A percentile compares a stretch with the other conserved stretches of the same genome.
Evolutionary conservation across 2,113 vertebrate species (phyloP).

Genomic region (Myrmophylax atrothorax): DNA sequence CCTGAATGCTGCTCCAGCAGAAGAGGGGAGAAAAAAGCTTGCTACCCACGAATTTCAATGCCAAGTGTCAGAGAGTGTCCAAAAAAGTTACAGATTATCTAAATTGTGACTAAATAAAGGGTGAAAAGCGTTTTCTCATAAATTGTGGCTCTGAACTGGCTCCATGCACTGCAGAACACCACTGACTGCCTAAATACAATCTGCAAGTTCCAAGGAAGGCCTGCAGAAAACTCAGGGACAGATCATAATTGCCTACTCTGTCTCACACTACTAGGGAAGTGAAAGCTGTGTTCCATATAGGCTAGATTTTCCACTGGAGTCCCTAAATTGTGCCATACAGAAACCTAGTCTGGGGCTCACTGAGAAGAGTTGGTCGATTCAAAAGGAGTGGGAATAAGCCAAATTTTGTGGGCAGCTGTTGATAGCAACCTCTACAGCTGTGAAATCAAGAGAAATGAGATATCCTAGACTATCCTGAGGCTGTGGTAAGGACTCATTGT

Average conservation of each 20-base stretch:
- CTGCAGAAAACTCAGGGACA: not conserved
- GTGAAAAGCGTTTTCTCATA: not conserved
- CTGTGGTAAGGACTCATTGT: not conserved
- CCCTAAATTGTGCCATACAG: not conserved
- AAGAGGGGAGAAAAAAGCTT: accelerated
- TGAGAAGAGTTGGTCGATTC: not conserved
- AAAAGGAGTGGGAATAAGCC: not conserved
- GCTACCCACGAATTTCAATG: not conserved
- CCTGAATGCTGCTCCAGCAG: not conserved
- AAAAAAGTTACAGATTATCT: not conserved
- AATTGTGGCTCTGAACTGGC: not conserved
- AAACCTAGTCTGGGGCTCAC: not conserved
- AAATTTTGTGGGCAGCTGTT: not conserved
- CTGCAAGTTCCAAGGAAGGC: not conserved
- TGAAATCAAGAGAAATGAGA: not conserved
- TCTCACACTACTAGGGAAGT: not conserved
- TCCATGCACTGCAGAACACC: not conserved
- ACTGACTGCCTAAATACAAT: not conserved
- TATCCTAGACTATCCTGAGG: not conserved
- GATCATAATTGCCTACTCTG: not conserved
- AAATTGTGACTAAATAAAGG: not conserved
- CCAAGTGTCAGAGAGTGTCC: not conserved
- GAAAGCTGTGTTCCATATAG: not conserved
- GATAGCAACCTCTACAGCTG: not conserved
- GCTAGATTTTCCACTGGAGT: not conserved